Conservation (phyloP, 2,113 vertebrate species). For the Phrynosoma blainvillii region DNA sequence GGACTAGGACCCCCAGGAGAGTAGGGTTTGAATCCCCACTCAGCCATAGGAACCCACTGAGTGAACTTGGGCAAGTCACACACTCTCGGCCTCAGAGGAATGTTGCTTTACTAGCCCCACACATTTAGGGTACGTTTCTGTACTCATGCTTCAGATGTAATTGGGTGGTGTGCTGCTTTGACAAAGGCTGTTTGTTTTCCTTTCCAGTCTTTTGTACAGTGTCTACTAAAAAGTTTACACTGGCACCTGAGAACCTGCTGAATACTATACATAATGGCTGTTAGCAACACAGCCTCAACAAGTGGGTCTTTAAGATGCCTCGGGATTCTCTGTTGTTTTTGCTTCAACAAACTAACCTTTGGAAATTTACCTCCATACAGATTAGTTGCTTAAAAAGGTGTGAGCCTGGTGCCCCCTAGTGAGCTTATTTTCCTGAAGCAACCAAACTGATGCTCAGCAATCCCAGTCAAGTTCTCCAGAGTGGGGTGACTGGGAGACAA, state of each 20-base stretch:
- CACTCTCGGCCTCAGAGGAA: no score
- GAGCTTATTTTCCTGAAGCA: not conserved
- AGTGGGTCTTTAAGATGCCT: not conserved
- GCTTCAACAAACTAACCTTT: no score
- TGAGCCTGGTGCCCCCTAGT: constrained; percentile 15
- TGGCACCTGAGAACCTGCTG: not conserved
- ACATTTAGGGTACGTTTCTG: no score
- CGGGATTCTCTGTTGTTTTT: no score
- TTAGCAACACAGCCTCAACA: not conserved
- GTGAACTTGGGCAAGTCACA: no score
- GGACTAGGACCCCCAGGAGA: no score
- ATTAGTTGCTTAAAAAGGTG: not conserved
- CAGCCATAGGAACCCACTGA: no score
- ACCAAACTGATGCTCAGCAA: not conserved
- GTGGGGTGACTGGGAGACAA: not conserved
- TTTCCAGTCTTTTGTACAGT: no score
- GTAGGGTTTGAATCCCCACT: no score
- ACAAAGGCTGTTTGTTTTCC: not conserved
- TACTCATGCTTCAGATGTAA: not conserved
- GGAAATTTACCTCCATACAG: no score
- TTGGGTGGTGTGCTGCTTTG: not conserved
- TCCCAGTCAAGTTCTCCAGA: not conserved
- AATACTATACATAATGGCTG: not conserved
- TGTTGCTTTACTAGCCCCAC: no score
- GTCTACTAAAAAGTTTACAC: not conserved